Conservation (phyloP, 2,113 vertebrate species). For the Montifringilla adamsi region DNA sequence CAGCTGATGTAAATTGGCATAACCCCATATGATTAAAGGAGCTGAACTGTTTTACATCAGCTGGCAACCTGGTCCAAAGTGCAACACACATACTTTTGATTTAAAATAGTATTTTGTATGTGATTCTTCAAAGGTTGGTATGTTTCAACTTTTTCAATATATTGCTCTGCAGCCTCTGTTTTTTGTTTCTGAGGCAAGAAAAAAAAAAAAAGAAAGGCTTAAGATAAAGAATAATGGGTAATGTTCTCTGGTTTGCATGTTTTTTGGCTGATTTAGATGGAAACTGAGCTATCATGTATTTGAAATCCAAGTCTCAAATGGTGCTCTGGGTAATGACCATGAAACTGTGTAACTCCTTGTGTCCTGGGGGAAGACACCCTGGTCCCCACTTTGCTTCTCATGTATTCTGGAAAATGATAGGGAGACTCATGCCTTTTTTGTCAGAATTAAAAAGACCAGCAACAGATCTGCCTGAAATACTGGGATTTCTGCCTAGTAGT, state of each 20-base stretch:
- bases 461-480: neutral
- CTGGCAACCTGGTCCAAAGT: slow-evolving; percentile 40
- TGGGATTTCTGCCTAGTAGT: neutral
- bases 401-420: neutral
- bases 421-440: neutral
- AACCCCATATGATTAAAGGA: slow-evolving; percentile 46
- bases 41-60: slow-evolving; percentile 57
- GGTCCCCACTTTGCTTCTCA: neutral
- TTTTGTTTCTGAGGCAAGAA: slow-evolving; percentile 38
- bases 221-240: neutral
- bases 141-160: slow-evolving; percentile 45
- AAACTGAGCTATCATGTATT: neutral
- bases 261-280: slow-evolving; percentile 12
- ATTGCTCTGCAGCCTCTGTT: slow-evolving; percentile 17
- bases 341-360: neutral
- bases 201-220: neutral
- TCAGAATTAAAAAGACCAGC: neutral
- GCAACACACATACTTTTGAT: slow-evolving; percentile 61
- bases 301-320: slow-evolving; percentile 38
- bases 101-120: slow-evolving; percentile 55
- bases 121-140: slow-evolving; percentile 53
- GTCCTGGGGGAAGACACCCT: neutral
- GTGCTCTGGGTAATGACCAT: neutral
- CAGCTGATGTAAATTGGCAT: slow-evolving; percentile 59
- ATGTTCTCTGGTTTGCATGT: neutral